These are phyloP conservation scores for Meta bourneti DNA, from an alignment of 2,888 invertebrate species.

Conservation along the genomic window DNA sequence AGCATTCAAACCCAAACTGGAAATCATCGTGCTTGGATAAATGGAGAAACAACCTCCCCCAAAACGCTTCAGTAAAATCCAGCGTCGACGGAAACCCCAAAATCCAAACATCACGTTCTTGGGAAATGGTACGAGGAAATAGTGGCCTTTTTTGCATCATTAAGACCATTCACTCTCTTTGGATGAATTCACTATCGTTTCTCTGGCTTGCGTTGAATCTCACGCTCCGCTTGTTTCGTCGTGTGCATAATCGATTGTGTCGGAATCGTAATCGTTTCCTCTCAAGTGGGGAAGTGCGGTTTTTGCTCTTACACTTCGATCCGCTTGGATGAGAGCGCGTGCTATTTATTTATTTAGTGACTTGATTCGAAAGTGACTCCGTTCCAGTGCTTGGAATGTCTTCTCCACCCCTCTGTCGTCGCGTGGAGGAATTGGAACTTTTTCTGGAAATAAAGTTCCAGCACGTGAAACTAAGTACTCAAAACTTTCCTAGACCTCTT, in stretches of 20 bases:
- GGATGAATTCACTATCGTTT: background rate
- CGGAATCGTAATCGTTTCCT: background rate
- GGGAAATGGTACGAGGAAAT: background rate
- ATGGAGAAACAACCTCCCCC: too few species aligned
- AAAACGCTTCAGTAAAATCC: background rate
- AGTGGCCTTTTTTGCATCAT: background rate
- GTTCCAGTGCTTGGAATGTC: too few species aligned
- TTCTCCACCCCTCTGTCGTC: too few species aligned
- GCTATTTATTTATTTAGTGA: background rate
- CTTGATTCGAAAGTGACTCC: background rate
- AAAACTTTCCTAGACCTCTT: too few species aligned
- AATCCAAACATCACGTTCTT: conserved; percentile 17
- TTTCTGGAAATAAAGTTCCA: too few species aligned
- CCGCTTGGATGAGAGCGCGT: background rate
- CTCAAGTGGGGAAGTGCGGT: background rate
- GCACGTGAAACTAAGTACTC: too few species aligned
- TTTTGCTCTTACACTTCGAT: background rate
- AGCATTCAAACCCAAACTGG: too few species aligned
- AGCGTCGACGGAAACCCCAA: background rate
- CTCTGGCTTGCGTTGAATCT: background rate
- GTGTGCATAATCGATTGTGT: background rate
- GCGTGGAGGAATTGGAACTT: too few species aligned
- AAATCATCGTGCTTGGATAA: too few species aligned
- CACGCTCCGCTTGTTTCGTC: background rate
- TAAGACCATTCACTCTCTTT: background rate